Evolutionary conservation across 2,113 vertebrate genomes (phyloP).

Genomic region (Chaetorhynchus papuensis): DNA sequence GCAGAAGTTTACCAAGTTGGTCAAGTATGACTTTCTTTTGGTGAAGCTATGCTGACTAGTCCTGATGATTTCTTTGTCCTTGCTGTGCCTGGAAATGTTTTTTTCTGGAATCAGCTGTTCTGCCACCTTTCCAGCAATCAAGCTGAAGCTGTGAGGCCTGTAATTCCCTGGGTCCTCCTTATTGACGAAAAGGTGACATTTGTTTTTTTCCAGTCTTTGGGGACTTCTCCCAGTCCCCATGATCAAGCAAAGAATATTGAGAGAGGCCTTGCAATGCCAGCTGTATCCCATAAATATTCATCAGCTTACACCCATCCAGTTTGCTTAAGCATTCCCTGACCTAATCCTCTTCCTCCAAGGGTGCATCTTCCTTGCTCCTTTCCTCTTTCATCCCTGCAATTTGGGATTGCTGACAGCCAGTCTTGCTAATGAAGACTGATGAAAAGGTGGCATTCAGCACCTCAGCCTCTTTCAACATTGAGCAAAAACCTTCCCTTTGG

Average conservation of each 20-base stretch:
- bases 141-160: background rate
- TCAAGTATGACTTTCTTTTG: background rate
- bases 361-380: background rate
- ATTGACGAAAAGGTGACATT: background rate
- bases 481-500: background rate
- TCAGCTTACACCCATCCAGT: background rate
- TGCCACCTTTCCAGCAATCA: background rate
- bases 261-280: background rate
- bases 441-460: background rate
- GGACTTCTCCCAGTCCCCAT: rapidly evolving
- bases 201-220: background rate
- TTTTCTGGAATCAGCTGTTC: background rate
- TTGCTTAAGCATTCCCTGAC: background rate
- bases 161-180: background rate
- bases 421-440: background rate
- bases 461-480: background rate
- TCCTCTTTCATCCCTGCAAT: background rate
- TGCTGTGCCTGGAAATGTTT: background rate
- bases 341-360: background rate
- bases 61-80: background rate
- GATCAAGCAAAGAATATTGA: background rate
- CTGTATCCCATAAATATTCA: background rate
- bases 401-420: background rate
- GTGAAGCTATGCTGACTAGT: background rate
- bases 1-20: background rate